phyloP scores from a whole-genome alignment of 2,797 vertebrate species.

The Molossus molossus region DNA sequence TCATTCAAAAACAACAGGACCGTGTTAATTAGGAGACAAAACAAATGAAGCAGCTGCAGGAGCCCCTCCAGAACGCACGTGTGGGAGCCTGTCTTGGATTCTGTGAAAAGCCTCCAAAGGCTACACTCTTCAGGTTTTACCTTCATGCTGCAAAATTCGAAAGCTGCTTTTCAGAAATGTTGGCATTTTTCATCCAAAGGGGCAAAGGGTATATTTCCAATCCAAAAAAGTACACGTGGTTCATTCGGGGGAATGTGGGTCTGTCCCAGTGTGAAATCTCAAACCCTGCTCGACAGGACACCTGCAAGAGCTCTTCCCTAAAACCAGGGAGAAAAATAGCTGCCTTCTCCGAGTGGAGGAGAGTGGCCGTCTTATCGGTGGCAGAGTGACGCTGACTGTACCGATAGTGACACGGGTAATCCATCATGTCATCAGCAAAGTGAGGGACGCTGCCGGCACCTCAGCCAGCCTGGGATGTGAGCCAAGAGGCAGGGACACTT shows the following conservation, averaged over 20 bases:
- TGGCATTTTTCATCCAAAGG: not conserved
- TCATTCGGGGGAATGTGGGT: constrained; percentile 11
- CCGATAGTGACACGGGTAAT: constrained; percentile 94
- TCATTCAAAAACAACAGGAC: not conserved
- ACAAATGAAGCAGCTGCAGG: fast-evolving
- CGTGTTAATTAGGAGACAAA: not conserved
- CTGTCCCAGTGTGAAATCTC: not conserved
- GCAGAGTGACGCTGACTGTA: constrained; percentile 92
- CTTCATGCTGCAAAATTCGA: not conserved
- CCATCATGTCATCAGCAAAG: constrained; percentile 93
- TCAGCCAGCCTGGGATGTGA: constrained; percentile 76
- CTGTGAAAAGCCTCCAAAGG: not conserved
- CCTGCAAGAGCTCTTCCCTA: constrained; percentile 72
- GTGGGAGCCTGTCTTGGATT: fast-evolving
- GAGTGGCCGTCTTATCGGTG: constrained; percentile 91
- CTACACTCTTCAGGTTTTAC: fast-evolving
- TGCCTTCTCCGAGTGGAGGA: constrained; percentile 86
- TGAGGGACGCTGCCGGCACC: constrained; percentile 90
- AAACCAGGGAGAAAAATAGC: constrained; percentile 86
- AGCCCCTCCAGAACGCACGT: fast-evolving
- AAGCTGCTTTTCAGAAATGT: not conserved
- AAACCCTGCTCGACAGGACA: constrained; percentile 52
- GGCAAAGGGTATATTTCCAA: not conserved
- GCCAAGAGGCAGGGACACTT: constrained; percentile 92
- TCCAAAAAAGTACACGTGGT: not conserved